phyloP scores from a whole-genome alignment of 2,113 vertebrate genomes.

The Eupsittula cactorum region DNA sequence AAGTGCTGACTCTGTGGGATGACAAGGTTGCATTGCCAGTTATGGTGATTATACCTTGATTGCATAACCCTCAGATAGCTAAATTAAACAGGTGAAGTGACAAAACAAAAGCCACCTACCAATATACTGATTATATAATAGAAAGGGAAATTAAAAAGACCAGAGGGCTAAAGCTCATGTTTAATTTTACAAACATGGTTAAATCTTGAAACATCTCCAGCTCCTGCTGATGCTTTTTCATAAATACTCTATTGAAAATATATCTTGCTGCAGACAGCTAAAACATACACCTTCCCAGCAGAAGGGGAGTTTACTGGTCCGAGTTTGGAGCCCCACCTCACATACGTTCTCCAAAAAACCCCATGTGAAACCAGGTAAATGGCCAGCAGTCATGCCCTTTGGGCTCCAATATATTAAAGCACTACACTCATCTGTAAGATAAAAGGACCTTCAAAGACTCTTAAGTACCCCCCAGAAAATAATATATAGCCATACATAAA shows the following conservation, averaged over 20 bases:
- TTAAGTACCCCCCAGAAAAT: not conserved
- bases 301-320: not conserved
- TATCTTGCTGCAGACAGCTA: not conserved
- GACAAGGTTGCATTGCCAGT: conserved; percentile 66
- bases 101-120: conserved; percentile 47
- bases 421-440: not conserved
- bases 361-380: not conserved
- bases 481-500: not conserved
- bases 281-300: not conserved
- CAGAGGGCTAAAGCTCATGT: not conserved
- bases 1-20: conserved; percentile 34
- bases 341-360: not conserved
- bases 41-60: conserved; percentile 49
- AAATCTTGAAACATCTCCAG: not conserved
- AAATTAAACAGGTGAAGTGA: conserved; percentile 49
- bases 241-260: conserved; percentile 21
- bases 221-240: conserved; percentile 11
- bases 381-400: not conserved
- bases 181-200: conserved; percentile 7
- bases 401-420: not conserved
- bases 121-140: not conserved
- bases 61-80: conserved; percentile 38
- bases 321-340: not conserved
- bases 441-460: not conserved
- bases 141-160: conserved; percentile 22